Evolutionary conservation across 2,113 vertebrate species (phyloP).

Genomic region (Macheiramphus alcinus): DNA sequence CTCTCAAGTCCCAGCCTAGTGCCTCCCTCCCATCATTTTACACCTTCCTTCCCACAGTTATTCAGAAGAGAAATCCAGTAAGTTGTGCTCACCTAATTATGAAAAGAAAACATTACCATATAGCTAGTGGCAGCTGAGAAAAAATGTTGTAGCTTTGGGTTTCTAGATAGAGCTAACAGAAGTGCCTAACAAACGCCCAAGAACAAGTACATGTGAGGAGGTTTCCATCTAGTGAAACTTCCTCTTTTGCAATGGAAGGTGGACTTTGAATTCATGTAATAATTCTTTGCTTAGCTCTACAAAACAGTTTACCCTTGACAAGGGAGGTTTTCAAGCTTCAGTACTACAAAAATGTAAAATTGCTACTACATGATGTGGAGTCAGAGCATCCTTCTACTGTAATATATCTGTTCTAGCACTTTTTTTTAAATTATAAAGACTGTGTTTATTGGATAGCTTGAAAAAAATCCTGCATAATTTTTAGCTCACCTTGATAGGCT

Average conservation of each 20-base stretch:
- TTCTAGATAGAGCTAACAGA: neutral
- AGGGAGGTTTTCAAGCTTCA: neutral
- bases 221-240: neutral
- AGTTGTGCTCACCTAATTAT: neutral
- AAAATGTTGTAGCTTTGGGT: neutral
- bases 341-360: neutral
- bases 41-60: neutral
- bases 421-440: neutral
- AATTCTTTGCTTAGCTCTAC: neutral
- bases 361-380: neutral
- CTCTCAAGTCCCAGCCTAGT: neutral
- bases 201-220: neutral
- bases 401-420: neutral
- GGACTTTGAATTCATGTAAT: neutral
- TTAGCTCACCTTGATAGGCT: neutral
- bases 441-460: neutral
- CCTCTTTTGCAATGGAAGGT: neutral
- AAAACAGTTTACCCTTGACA: neutral
- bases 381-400: neutral
- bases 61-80: neutral
- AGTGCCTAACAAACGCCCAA: neutral
- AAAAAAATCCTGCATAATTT: neutral
- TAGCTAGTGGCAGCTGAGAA: neutral
- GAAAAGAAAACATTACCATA: neutral
- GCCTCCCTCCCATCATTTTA: neutral